Percentiles rank a stretch among this genome's conserved stretches.
Conservation (phyloP, 2,113 vertebrate species). For the Cichladusa arquata region DNA sequence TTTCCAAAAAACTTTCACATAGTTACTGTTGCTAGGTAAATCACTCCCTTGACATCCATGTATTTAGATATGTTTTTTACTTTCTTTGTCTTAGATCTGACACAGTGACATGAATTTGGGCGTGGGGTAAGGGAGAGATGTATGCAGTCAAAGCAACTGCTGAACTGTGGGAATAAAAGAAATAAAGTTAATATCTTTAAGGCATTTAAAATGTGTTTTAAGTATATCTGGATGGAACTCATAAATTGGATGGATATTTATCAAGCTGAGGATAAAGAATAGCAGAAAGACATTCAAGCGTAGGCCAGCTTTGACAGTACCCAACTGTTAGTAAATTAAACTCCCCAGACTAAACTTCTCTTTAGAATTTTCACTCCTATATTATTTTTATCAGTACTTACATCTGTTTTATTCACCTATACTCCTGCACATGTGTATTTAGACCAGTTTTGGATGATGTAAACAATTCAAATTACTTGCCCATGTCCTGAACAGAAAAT, state of each 20-base stretch:
- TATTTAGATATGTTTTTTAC: slow-evolving; percentile 24
- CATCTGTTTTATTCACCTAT: neutral
- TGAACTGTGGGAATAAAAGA: neutral
- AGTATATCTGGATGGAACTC: neutral
- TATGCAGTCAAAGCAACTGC: neutral
- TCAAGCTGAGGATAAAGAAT: neutral
- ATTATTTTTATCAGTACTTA: neutral
- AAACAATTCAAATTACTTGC: neutral
- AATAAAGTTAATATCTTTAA: neutral
- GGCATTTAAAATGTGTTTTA: neutral
- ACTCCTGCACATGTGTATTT: neutral
- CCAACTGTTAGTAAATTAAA: neutral
- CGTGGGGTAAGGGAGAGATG: neutral
- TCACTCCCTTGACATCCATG: slow-evolving; percentile 33
- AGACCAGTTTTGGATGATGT: neutral
- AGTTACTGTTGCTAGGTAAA: slow-evolving; percentile 67
- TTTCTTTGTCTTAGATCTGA: slow-evolving; percentile 48
- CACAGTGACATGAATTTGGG: neutral
- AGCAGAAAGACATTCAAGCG: neutral
- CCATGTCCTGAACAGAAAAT: neutral
- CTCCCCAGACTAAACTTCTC: neutral
- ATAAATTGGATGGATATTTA: neutral
- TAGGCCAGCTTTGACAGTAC: neutral
- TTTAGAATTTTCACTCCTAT: neutral
- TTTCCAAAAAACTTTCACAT: slow-evolving; percentile 42